Evolutionary conservation across 2,113 vertebrate genomes (phyloP).

Genomic region (Gulo gulo): DNA sequence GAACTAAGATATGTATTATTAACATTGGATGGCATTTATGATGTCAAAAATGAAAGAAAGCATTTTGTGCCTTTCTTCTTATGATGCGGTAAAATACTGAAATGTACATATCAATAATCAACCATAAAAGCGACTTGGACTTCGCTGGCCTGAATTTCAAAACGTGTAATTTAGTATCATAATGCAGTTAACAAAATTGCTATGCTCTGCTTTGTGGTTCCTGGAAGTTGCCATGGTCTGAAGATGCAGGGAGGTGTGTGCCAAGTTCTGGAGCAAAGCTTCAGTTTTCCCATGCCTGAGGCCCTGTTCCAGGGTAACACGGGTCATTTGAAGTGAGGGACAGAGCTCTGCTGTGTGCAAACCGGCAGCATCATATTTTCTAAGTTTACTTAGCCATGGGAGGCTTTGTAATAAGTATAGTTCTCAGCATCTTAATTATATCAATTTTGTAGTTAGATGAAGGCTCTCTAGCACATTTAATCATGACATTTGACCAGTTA

Average conservation of each 20-base stretch:
- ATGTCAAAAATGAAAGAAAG: slow-evolving; percentile 20
- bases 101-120: slow-evolving; percentile 50
- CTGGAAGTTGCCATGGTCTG: neutral
- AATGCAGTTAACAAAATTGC: slow-evolving; percentile 11
- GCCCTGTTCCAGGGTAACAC: accelerated
- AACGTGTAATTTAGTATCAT: slow-evolving; percentile 43
- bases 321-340: neutral
- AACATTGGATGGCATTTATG: neutral
- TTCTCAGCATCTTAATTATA: neutral
- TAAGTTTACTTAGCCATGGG: neutral
- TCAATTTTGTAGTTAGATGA: neutral
- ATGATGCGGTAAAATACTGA: neutral
- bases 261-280: too few species aligned
- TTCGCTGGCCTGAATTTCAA: neutral
- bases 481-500: neutral
- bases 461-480: neutral
- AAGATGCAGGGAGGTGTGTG: too few species aligned
- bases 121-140: neutral
- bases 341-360: neutral
- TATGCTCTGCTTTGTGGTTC: neutral
- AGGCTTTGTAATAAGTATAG: neutral
- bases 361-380: too few species aligned
- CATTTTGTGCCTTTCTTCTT: neutral
- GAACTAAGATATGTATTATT: neutral
- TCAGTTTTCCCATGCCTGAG: accelerated